These are phyloP conservation scores for Tichodroma muraria DNA, from an alignment of 2,113 vertebrate genomes.

Conservation along the genomic window DNA sequence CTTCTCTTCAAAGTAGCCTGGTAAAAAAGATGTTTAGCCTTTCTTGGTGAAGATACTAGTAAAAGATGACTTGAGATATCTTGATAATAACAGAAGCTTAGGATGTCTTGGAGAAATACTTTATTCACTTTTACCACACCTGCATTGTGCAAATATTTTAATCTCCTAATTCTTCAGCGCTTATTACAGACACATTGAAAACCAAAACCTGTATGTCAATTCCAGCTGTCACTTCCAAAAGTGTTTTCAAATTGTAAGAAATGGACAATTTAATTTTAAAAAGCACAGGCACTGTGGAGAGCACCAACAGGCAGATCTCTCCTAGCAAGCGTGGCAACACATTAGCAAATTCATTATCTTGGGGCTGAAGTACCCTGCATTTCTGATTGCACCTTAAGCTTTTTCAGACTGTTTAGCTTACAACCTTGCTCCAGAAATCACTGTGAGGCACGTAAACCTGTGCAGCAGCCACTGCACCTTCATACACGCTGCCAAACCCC, in stretches of 20 bases:
- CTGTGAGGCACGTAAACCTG: neutral
- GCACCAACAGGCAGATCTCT: neutral
- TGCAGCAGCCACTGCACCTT: neutral
- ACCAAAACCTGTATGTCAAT: neutral
- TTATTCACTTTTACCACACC: neutral
- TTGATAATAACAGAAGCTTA: neutral
- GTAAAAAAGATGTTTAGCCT: neutral
- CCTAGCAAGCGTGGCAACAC: neutral
- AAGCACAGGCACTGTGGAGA: fast-evolving
- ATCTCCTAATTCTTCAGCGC: neutral
- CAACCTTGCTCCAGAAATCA: neutral
- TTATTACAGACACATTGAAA: neutral
- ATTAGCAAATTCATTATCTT: neutral
- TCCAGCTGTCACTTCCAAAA: neutral
- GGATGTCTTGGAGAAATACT: neutral
- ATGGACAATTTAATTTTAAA: neutral
- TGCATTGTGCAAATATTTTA: neutral
- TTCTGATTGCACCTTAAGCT: neutral
- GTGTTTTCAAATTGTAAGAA: neutral
- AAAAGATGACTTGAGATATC: neutral
- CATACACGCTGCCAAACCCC: neutral
- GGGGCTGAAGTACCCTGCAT: neutral
- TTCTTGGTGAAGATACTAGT: neutral
- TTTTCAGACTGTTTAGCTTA: neutral
- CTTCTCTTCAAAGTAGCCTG: neutral